Evolutionary conservation across 2,888 invertebrate genomes (phyloP).

Genomic region (Graphium colonna): DNA sequence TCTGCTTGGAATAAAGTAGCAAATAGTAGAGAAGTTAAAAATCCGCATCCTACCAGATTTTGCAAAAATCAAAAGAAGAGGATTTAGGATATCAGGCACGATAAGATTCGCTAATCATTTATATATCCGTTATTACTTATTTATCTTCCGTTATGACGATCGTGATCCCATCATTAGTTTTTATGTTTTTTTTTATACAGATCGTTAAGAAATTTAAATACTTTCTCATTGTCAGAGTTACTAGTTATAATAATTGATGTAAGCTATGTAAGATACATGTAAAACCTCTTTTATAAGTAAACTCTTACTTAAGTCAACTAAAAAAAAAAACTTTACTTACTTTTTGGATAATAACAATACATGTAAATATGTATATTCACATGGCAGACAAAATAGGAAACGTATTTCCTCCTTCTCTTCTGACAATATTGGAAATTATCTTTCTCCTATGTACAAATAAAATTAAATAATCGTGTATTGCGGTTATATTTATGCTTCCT

Average conservation of each 20-base stretch:
- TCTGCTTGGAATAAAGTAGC: no score
- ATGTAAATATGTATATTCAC: no score
- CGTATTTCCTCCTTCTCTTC: no score
- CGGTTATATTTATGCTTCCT: no score
- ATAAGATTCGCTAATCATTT: slow-evolving; percentile 8
- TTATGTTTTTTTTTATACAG: neutral
- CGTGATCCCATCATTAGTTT: slow-evolving; percentile 3
- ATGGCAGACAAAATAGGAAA: no score
- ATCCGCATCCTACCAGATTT: slow-evolving; percentile 11
- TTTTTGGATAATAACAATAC: no score
- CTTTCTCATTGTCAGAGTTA: neutral
- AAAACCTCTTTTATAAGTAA: neutral
- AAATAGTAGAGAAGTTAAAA: neutral
- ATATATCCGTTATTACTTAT: slow-evolving; percentile 7
- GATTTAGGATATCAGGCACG: slow-evolving; percentile 1
- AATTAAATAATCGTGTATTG: no score
- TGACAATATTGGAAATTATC: no score
- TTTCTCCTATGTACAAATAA: no score
- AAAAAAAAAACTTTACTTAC: neutral
- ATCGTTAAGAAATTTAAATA: neutral
- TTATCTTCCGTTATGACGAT: slow-evolving; percentile 15
- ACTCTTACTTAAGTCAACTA: neutral
- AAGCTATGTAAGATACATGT: neutral
- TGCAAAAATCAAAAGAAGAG: slow-evolving; percentile 4
- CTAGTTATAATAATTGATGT: neutral